Base-by-base conservation (phyloP, 2,797 vertebrate genomes). In the Lacerta agilis region DNA sequence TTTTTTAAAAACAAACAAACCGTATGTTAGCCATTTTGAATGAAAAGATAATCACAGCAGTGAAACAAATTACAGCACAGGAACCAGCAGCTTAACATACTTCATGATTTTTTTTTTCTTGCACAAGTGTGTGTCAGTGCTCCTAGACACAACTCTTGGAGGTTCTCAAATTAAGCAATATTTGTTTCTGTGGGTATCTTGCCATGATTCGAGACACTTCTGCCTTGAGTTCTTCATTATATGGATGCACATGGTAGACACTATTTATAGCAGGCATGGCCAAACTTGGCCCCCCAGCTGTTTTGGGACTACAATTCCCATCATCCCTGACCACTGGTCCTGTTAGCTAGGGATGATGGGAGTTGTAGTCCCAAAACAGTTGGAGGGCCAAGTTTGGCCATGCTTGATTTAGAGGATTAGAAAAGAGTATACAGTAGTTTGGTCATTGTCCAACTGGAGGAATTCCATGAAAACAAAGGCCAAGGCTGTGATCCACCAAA, bases 401-500 rank as follows among this genome's bases (percentile, higher is more conserved):
- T 13, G 49, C 49, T 13, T 49, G 49, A 49, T 49, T 13, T 49
- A 49, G 11, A 49, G 49, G 77, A 89, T 93, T 95, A 96, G 93
- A 96, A 96, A 96, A 93, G 92, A 90, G 94, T 95, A 95, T n/a
- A n/a, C n/a, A n/a, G n/a, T 88, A 95, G 94, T 94, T 96, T 96
- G 96, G 96, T 95, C 96, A 90, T 91, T 87, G 90, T 94, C 95
- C 96, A 96, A 95, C 92, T 96, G 97, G 95, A 97, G 92, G 92
- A 96, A 94, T 94, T 96, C 95, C 94, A 94, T 86, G 94, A 96
- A 97, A 97, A 97, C 94, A 96, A 95, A 95, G 96, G 95, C 96
- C 96, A 96, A 95, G 96, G 95, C 95, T 96, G 93, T 93, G 95
- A 94, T 94, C 86, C 87, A 97, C 96, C 95, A 94, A 72, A 89